Evolutionary conservation across 2,888 invertebrate genomes (phyloP).

Genomic region (Troides aeacus): DNA sequence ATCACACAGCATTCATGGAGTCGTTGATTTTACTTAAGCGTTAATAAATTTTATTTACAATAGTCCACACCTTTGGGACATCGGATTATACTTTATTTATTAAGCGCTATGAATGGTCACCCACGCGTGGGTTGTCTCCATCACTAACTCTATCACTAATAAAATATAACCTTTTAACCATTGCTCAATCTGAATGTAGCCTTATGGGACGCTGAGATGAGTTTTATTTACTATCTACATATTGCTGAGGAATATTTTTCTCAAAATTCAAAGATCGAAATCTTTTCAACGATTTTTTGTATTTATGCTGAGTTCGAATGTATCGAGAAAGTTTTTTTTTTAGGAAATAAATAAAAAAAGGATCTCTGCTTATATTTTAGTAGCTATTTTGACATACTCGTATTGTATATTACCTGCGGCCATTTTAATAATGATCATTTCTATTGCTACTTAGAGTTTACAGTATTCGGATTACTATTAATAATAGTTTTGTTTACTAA

Average conservation of each 20-base stretch:
- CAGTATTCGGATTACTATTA: background rate
- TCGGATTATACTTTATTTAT: slow-evolving; percentile 69
- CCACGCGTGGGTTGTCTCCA: slow-evolving; percentile 32
- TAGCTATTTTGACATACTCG: background rate
- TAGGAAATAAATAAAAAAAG: background rate
- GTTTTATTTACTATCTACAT: background rate
- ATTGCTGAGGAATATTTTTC: too few relatives aligned
- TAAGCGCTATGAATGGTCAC: slow-evolving; percentile 38
- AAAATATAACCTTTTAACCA: slow-evolving; percentile 41
- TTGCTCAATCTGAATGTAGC: slow-evolving; percentile 34
- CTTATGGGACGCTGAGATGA: background rate
- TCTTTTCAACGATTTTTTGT: background rate
- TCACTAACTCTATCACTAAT: slow-evolving; percentile 34
- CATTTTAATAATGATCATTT: background rate
- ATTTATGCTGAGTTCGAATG: background rate
- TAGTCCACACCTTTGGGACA: slow-evolving; percentile 34
- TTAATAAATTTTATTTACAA: slow-evolving; percentile 30
- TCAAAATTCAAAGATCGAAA: too few relatives aligned
- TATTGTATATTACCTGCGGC: background rate
- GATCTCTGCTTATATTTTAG: background rate
- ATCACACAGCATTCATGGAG: slow-evolving; percentile 10
- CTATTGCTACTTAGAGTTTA: background rate
- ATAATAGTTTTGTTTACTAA: background rate
- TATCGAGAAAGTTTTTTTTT: background rate
- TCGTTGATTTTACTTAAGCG: slow-evolving; percentile 26